Conservation (phyloP, 2,888 invertebrate genomes). For the Caenorhabditis imperialis region DNA sequence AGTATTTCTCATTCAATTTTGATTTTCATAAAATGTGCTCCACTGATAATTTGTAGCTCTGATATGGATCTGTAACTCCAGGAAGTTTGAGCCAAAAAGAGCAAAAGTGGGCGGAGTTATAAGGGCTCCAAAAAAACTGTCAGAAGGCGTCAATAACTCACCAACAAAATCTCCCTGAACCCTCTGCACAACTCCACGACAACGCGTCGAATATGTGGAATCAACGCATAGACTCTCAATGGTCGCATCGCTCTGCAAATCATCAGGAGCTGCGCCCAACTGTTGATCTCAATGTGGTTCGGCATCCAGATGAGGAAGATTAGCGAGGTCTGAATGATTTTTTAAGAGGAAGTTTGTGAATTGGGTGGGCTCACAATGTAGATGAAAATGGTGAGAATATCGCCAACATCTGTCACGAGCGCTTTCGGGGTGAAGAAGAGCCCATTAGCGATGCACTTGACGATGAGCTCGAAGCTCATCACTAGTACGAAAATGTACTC, state of each 20-base stretch:
- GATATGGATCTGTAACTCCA: no score
- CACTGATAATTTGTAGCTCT: no score
- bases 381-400: slow-evolving; percentile 96
- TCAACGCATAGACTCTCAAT: slow-evolving; percentile 89
- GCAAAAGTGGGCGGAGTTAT: no score
- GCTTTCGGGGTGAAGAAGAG: slow-evolving; percentile 98
- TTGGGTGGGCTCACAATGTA: slow-evolving; percentile 85
- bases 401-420: slow-evolving; percentile 96
- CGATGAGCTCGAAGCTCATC: slow-evolving; percentile 94
- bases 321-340: slow-evolving; percentile 60
- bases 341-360: not conserved
- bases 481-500: slow-evolving; percentile 98
- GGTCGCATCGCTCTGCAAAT: slow-evolving; percentile 93
- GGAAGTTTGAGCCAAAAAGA: no score
- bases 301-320: slow-evolving; percentile 96
- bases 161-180: slow-evolving; percentile 97
- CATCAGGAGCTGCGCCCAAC: slow-evolving; percentile 93
- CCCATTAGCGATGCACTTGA: slow-evolving; percentile 97
- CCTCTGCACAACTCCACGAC: slow-evolving; percentile 98
- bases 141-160: no score
- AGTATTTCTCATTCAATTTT: no score
- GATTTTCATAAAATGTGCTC: no score
- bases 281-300: slow-evolving; percentile 89
- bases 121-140: no score
- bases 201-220: slow-evolving; percentile 99